Base-by-base conservation (phyloP, 2,797 vertebrate genomes). In the Yasuhikotakia modesta region DNA sequence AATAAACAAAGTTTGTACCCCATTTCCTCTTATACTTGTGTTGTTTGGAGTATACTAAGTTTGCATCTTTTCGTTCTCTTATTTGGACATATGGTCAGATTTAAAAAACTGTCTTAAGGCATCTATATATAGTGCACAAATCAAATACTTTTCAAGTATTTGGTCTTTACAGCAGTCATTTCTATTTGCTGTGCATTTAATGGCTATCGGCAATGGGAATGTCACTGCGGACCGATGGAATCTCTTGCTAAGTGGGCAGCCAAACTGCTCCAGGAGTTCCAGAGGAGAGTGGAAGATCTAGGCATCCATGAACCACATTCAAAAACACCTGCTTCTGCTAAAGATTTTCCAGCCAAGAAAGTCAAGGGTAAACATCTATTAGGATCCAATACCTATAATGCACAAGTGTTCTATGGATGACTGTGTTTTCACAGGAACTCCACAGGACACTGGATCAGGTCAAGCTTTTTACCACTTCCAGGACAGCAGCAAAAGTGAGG, bases 391-490 rank as follows among this genome's bases (percentile, higher is more conserved):
- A n/a, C 7, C 24, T 43, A 6, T 19, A 8, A 21, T 19, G n/a
- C n/a, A n/a, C 93, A 57, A 98, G 97, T 11, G 87, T 99, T 84
- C 91, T 99, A 81, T 99, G 97, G 97, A 94, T 98, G 88, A 96
- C 94, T 76, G 89, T 96, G 80, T 98, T 99, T 84, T 94, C 95
- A 84, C 91, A 95, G 80, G 97, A 98, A 69, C 93, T 99, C 61
- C 95, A 94, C 68, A 94, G 88, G 69, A 97, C 96, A 14, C 86
- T 99, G 88, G 95, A 98, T 85, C 96, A 98, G 86, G 97, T 99
- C 86, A 97, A 90, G 96, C 96, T 68, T 97, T 98, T 85, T 98
- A 97, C 88, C 95, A 96, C 82, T 87, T 97, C 85, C 95, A 97
- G 84, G 94, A 94, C 86, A 94, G 95, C 0, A 92, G 89, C 86